phyloP scores from a whole-genome alignment of 2,113 vertebrate species.

The Indicator indicator region DNA sequence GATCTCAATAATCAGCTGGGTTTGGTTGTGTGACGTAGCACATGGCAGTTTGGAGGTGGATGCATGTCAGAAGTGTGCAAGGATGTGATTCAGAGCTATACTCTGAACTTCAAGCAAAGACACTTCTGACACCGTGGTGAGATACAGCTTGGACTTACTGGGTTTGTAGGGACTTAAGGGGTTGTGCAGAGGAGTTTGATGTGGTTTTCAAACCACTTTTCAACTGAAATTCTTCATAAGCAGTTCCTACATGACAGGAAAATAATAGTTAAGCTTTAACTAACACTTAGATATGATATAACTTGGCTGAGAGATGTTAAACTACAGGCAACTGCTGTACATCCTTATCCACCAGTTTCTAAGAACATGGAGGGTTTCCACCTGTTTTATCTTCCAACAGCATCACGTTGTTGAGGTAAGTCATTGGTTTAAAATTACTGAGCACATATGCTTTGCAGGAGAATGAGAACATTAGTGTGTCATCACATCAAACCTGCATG shows the following conservation, averaged over 20 bases:
- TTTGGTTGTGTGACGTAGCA: not conserved
- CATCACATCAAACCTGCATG: not conserved
- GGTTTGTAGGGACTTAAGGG: not conserved
- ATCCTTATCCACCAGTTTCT: not conserved
- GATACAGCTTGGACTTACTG: not conserved
- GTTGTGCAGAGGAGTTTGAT: not conserved
- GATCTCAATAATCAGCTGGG: not conserved
- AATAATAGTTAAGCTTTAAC: not conserved
- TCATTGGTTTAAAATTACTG: not conserved
- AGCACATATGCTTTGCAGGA: not conserved
- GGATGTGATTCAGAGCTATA: not conserved
- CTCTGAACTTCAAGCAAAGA: not conserved
- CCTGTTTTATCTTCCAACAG: not conserved
- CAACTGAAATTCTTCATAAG: not conserved
- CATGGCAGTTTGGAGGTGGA: not conserved
- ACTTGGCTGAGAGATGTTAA: not conserved
- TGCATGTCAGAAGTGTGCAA: not conserved
- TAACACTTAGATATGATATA: not conserved
- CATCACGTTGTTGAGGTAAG: not conserved
- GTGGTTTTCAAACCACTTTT: not conserved
- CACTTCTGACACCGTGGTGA: not conserved
- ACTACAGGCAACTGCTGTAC: not conserved
- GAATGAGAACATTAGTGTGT: not conserved
- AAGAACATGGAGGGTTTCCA: not conserved
- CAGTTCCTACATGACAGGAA: not conserved